phyloP scores from a whole-genome alignment of 2,113 vertebrate genomes.

The Physeter macrocephalus region DNA sequence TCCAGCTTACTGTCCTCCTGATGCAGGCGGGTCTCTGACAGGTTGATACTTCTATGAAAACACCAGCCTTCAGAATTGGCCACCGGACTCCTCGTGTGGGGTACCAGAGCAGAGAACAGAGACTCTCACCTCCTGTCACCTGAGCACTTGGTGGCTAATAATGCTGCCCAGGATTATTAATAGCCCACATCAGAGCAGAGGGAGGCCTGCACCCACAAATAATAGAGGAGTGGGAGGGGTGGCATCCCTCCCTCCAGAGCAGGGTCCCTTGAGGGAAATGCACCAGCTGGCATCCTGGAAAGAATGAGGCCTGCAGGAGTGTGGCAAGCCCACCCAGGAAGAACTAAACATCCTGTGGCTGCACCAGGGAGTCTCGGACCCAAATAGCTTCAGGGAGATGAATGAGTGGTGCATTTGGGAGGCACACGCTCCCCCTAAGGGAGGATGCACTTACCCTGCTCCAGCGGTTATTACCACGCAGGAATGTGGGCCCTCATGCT shows the following conservation, averaged over 20 bases:
- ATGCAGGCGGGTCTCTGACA: neutral
- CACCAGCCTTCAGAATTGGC: neutral
- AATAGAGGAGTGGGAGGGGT: neutral
- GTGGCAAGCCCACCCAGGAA: neutral
- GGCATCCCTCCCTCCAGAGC: neutral
- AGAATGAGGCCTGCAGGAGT: neutral
- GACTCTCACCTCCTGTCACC: neutral
- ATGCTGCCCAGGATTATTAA: neutral
- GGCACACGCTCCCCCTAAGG: fast-evolving
- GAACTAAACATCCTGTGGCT: neutral
- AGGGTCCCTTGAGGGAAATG: fast-evolving
- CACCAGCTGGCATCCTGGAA: neutral
- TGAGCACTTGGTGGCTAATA: neutral
- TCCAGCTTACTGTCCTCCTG: neutral
- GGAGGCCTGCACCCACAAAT: neutral
- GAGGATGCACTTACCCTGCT: neutral
- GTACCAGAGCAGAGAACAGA: neutral
- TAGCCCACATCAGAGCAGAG: neutral
- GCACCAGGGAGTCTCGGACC: neutral
- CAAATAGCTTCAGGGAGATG: neutral
- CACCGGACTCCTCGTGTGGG: fast-evolving
- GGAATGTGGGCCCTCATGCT: neutral
- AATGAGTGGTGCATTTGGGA: neutral
- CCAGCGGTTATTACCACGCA: neutral
- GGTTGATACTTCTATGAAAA: neutral